phyloP scores from a whole-genome alignment of 2,113 vertebrate genomes.

The Mus musculus region GRCm39 chr6:53096501-53097000 shows the following conservation, averaged over 20 bases:
- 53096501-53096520: constrained; percentile 51
- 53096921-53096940: background rate
- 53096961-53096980: background rate
- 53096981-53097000: too few species aligned
- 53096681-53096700: background rate
- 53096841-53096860: background rate
- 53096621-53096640: constrained; percentile 11
- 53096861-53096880: background rate
- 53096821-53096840: background rate
- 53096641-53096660: constrained; percentile 32
- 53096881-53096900: background rate
- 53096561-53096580: constrained; percentile 73
- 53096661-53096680: constrained; percentile 35
- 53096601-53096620: constrained; percentile 46
- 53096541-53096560: constrained; percentile 56
- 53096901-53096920: too few species aligned
- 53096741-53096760: constrained; percentile 19
- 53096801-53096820: background rate
- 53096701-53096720: constrained; percentile 34
- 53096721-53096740: constrained; percentile 46
- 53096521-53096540: constrained; percentile 53
- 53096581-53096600: constrained; percentile 62
- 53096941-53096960: background rate
- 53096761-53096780: constrained; percentile 17
- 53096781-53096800: background rate